A percentile compares a stretch with the other conserved stretches of the same genome.
phyloP scores from a whole-genome alignment of 2,888 invertebrate genomes.

The Hirtodrosophila trivittata region DNA sequence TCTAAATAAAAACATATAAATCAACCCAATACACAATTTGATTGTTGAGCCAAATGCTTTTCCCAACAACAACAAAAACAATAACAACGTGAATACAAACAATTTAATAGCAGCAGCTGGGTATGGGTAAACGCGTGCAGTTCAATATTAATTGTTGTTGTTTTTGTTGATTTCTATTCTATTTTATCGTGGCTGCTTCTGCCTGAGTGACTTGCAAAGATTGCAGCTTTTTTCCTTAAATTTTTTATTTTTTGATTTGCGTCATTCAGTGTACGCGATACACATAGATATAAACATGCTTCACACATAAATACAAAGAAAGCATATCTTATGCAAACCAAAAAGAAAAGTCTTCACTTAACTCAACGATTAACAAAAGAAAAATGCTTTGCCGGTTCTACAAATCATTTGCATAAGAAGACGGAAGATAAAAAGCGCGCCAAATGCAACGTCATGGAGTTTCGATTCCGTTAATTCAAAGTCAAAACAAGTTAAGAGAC shows the following conservation, averaged over 20 bases:
- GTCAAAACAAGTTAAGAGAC: constrained; percentile 40
- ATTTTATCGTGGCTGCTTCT: neutral
- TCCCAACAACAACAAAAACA: constrained; percentile 31
- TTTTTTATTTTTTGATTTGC: constrained; percentile 53
- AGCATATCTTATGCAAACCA: constrained; percentile 15
- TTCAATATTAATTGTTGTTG: constrained; percentile 34
- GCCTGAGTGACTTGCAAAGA: constrained; percentile 52
- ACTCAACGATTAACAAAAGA: constrained; percentile 6
- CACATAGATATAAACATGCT: constrained; percentile 3
- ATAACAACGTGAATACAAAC: constrained; percentile 1
- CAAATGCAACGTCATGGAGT: constrained; percentile 48
- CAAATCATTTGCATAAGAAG: constrained; percentile 25
- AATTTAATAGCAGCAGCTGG: constrained; percentile 16
- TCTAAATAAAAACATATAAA: constrained; percentile 56
- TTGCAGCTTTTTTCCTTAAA: constrained; percentile 30
- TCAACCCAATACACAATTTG: constrained; percentile 53
- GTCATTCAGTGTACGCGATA: constrained; percentile 57
- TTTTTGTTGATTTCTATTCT: constrained; percentile 16
- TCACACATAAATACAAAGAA: constrained; percentile 4
- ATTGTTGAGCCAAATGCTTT: constrained; percentile 67
- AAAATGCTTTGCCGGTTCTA: constrained; percentile 32
- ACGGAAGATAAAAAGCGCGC: constrained; percentile 45
- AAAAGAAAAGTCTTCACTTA: constrained; percentile 20
- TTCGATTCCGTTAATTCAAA: constrained; percentile 45
- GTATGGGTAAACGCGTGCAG: constrained; percentile 44